Evolutionary conservation across 2,888 invertebrate genomes (phyloP).

Genomic region (Campopleginae sp.): DNA sequence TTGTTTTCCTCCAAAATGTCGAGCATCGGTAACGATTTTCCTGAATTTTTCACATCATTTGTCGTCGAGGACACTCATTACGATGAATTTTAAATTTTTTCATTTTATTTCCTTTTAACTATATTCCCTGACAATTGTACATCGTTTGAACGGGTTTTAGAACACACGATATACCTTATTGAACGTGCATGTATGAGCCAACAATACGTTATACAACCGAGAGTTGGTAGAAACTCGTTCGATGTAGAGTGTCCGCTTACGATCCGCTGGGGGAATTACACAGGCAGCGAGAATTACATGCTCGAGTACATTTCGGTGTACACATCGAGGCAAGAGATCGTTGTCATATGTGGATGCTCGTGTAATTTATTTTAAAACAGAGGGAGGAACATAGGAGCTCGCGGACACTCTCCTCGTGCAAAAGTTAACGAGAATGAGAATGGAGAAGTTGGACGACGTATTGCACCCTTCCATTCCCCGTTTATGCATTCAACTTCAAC

Average conservation of each 20-base stretch:
- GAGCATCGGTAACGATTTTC: not conserved
- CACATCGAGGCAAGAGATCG: constrained; percentile 42
- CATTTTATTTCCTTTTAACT: not conserved
- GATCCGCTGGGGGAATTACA: constrained; percentile 40
- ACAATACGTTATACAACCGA: constrained; percentile 19
- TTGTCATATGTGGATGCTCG: constrained; percentile 31
- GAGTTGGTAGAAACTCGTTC: constrained; percentile 29
- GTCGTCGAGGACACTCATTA: not conserved
- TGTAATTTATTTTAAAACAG: constrained; percentile 41
- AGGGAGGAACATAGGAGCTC: constrained; percentile 9
- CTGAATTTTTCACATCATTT: not conserved
- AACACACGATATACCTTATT: not conserved
- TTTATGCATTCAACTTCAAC: constrained; percentile 56
- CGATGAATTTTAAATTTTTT: not conserved
- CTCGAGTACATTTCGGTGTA: constrained; percentile 52
- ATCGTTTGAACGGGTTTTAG: constrained; percentile 4
- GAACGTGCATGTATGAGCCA: constrained; percentile 6
- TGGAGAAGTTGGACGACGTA: constrained; percentile 61
- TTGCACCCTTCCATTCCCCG: constrained; percentile 19
- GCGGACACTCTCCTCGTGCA: constrained; percentile 25
- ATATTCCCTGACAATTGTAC: not conserved
- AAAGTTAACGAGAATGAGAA: constrained; percentile 57
- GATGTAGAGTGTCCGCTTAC: constrained; percentile 7
- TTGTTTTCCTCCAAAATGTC: not conserved
- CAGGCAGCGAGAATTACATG: constrained; percentile 41